Evolutionary conservation across 23 tunicate species (phyloP), one percentile per base, ranked within the genome.

Genomic region (Styela clava): DNA sequence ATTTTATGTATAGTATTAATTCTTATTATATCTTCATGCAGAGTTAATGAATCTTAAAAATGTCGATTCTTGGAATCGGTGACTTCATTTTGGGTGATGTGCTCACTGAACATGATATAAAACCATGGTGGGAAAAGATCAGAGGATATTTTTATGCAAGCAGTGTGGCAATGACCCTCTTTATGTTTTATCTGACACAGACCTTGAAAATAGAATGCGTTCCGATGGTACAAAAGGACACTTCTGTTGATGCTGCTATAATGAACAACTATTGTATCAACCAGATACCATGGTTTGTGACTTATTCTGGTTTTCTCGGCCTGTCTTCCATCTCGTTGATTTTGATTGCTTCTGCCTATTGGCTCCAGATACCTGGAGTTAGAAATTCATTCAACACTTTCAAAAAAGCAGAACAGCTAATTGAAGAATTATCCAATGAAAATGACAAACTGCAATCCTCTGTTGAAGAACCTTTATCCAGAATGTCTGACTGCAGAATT

Each of bases 121-220:
- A 68, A 31, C 73, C 73, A 68, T 68, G 73, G 73, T 68, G 73
- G 73, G 73, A 68, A 68, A 68, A 29, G n/a, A 21, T 68, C 16
- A 29, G 27, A 12, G 73, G 73, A 16, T 68, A 68, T 31, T 31
- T 68, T 24, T 21, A 24, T 24, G 73, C 73, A 31, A 68, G 16
- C 9, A 68, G 31, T 12, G 27, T 68, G 16, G 27, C 73, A 18
- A 31, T 24, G 12, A 24, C 73, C n/a, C 31, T 29, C 9, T 68
- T 68, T 24, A 68, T 68, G 16, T 29, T 68, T 31, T 68, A 68
- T 21, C 27, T 68, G 16, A 68, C 73, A 24, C 16, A 29, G 16
- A 18, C 73, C 73, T 29, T 29, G 28, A 29, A 68, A 24, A 31
- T 68, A 31, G 73, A 68, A 12, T 68, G 73, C 28, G 24, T 68